A percentile compares a stretch with the other conserved stretches of the same genome.
Conservation (phyloP, 1,140 invertebrate species). For the Epicauta chinensis region DNA sequence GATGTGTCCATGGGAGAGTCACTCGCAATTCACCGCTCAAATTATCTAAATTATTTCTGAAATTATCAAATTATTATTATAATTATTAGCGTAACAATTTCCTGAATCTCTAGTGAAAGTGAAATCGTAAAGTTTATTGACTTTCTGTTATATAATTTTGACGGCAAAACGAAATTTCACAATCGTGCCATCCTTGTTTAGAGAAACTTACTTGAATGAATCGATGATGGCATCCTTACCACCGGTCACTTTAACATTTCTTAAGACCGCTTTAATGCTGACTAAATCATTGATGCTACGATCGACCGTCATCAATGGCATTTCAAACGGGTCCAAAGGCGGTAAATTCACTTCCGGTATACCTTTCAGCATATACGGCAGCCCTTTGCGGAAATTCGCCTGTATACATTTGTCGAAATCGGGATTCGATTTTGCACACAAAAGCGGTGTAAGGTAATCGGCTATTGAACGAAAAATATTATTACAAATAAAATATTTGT, state of each 20-base stretch:
- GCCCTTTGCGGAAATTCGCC: slow-evolving; percentile 50
- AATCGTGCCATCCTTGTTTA: slow-evolving; percentile 3
- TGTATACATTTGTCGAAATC: slow-evolving; percentile 54
- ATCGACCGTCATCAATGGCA: slow-evolving; percentile 58
- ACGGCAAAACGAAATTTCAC: background rate
- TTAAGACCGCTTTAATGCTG: slow-evolving; percentile 58
- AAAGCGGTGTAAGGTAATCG: slow-evolving; percentile 47
- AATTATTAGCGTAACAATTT: background rate
- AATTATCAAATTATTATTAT: slow-evolving; percentile 23
- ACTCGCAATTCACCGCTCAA: slow-evolving; percentile 52
- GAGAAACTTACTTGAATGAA: slow-evolving; percentile 52
- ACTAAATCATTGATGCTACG: slow-evolving; percentile 55
- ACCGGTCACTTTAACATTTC: slow-evolving; percentile 57
- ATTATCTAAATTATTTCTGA: slow-evolving; percentile 55
- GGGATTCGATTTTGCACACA: slow-evolving; percentile 54
- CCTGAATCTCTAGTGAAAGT: slow-evolving; percentile 1
- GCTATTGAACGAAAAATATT: slow-evolving; percentile 37
- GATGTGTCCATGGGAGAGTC: slow-evolving; percentile 51
- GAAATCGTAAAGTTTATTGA: slow-evolving; percentile 6
- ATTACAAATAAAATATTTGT: background rate
- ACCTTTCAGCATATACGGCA: slow-evolving; percentile 53
- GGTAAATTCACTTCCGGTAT: slow-evolving; percentile 59
- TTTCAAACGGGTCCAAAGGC: slow-evolving; percentile 54
- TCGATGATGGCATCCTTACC: slow-evolving; percentile 55
- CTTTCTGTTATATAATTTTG: background rate